Evolutionary conservation across 2,797 vertebrate species (phyloP).

Genomic region (Urocyon cinereoargenteus): DNA sequence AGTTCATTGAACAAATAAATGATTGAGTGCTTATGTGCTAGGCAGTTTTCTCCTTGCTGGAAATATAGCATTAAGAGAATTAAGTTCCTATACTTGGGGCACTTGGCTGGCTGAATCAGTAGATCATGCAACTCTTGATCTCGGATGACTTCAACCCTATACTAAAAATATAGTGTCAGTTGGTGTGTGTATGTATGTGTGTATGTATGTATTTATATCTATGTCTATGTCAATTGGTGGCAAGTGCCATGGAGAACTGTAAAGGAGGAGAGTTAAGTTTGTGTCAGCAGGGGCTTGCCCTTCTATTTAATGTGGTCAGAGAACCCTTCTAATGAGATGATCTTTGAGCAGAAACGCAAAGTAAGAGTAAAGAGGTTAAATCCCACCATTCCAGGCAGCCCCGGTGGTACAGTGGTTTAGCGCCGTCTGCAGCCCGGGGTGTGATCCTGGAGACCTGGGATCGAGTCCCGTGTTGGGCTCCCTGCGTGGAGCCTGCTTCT

Average conservation of each 20-base stretch:
- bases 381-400: not conserved
- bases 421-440: too few relatives aligned
- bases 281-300: not conserved
- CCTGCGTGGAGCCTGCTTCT: too few relatives aligned
- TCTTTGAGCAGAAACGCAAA: not conserved
- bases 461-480: too few relatives aligned
- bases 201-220: too few relatives aligned
- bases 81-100: not conserved
- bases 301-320: not conserved
- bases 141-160: not conserved
- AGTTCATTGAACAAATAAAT: slow-evolving; percentile 4
- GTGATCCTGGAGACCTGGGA: too few relatives aligned
- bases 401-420: too few relatives aligned
- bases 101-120: not conserved
- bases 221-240: too few relatives aligned
- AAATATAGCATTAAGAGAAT: not conserved
- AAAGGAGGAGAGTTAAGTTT: not conserved
- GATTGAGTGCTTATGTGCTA: not conserved
- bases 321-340: not conserved
- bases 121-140: not conserved
- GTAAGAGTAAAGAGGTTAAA: not conserved
- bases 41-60: not conserved
- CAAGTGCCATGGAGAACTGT: not conserved
- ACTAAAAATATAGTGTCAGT: too few relatives aligned
- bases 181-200: too few relatives aligned